These are phyloP conservation scores for Pantherophis alleghaniensis DNA, from an alignment of 2,797 vertebrate species.

Conservation along the genomic window DNA sequence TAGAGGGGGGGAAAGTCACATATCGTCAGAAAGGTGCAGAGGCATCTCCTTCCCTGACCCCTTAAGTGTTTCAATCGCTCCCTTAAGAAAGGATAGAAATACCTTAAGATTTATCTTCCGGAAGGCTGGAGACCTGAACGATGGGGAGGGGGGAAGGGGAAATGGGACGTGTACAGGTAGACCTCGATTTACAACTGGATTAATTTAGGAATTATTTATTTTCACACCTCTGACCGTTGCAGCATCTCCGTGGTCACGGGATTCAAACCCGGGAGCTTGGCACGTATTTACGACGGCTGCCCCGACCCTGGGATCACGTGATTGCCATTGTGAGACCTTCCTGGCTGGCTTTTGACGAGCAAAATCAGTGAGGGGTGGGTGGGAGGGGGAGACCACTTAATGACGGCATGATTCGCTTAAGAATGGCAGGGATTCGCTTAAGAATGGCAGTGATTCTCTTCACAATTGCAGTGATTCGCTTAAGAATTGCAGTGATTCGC, in stretches of 20 bases:
- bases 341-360: no score
- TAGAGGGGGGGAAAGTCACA: background rate
- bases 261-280: background rate
- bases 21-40: background rate
- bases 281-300: no score
- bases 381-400: no score
- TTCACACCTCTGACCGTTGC: accelerated
- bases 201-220: background rate
- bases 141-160: accelerated
- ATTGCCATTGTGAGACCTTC: no score
- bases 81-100: background rate
- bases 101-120: background rate
- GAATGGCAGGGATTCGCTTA: no score
- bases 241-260: background rate
- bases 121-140: background rate
- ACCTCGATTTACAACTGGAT: background rate
- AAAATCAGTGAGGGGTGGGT: no score
- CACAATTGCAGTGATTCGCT: no score
- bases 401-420: no score
- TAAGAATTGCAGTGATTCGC: no score
- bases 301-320: no score
- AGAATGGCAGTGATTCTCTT: no score
- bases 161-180: background rate
- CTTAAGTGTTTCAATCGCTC: background rate
- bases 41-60: background rate